phyloP scores from a whole-genome alignment of 2,888 invertebrate genomes.

The Theodoxus fluviatilis region DNA sequence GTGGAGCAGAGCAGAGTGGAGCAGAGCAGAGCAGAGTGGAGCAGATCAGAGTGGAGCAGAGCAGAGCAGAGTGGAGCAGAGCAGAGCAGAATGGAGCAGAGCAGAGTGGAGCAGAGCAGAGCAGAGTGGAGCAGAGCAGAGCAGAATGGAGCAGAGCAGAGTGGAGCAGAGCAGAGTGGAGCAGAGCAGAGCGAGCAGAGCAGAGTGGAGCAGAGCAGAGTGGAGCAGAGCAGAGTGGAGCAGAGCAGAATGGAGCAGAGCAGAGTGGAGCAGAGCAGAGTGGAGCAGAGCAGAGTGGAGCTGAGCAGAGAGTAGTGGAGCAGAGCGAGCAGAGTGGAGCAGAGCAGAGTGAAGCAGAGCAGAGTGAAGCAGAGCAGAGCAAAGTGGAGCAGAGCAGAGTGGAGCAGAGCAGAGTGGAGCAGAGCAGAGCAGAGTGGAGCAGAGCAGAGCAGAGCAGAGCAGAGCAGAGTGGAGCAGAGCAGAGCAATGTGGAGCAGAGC shows the following conservation, averaged over 20 bases:
- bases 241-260: constrained; percentile 3
- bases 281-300: not conserved
- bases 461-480: no score
- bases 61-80: not conserved
- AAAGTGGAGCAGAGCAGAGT: no score
- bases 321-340: not conserved
- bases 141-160: constrained; percentile 15
- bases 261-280: not conserved
- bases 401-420: no score
- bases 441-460: no score
- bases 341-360: not conserved
- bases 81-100: not conserved
- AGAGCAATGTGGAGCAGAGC: no score
- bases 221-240: constrained; percentile 12
- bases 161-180: constrained; percentile 19
- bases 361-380: no score
- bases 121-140: constrained; percentile 19
- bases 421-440: no score
- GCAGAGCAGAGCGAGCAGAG: constrained; percentile 13
- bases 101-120: not conserved
- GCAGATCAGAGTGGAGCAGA: not conserved
- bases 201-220: constrained; percentile 7
- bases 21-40: not conserved
- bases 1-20: not conserved
- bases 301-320: not conserved